Conservation (phyloP, 2,888 invertebrate genomes). For the Pemphredon lugubris region DNA sequence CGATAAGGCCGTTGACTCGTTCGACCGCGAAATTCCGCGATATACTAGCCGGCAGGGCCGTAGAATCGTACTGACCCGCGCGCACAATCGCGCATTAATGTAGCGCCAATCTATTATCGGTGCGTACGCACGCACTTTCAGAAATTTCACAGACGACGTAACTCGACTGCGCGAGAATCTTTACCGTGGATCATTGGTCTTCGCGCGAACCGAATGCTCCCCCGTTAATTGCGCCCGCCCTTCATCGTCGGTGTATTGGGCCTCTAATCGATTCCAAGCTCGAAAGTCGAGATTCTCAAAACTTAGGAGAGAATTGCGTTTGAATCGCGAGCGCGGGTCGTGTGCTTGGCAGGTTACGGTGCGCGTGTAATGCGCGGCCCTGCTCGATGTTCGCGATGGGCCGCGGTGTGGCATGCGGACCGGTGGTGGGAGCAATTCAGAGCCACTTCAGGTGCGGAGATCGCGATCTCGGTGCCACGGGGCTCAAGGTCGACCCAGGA, state of each 20-base stretch:
- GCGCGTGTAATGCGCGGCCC: constrained; percentile 72
- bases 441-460: constrained; percentile 69
- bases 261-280: neutral
- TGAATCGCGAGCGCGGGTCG: constrained; percentile 35
- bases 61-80: constrained; percentile 37
- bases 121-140: constrained; percentile 23
- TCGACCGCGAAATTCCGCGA: constrained; percentile 71
- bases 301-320: no score
- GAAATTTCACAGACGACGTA: constrained; percentile 34
- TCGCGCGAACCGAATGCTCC: constrained; percentile 1
- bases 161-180: constrained; percentile 9
- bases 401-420: constrained; percentile 64
- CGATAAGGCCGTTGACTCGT: constrained; percentile 77
- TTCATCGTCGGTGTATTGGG: neutral
- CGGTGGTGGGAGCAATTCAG: constrained; percentile 69
- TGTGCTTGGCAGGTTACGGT: constrained; percentile 70
- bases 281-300: no score
- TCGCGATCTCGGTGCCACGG: constrained; percentile 24
- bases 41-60: constrained; percentile 48
- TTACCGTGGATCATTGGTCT: constrained; percentile 3
- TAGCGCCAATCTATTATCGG: neutral
- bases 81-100: constrained; percentile 2
- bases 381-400: constrained; percentile 73
- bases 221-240: constrained; percentile 10
- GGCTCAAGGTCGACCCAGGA: constrained; percentile 4